phyloP scores from a whole-genome alignment of 2,113 vertebrate genomes.

The Oophaga pumilio region DNA sequence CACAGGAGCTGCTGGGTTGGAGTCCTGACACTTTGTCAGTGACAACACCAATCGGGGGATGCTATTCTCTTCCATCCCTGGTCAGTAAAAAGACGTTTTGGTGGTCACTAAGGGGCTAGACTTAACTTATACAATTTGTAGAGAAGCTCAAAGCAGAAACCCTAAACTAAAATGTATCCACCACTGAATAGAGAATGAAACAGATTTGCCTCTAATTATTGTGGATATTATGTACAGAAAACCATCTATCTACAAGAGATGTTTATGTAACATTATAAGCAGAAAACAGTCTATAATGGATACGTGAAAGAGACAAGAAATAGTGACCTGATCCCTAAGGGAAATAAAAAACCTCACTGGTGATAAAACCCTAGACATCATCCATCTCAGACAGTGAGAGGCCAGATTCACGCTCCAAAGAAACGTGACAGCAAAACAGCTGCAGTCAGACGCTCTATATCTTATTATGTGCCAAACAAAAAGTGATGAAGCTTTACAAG shows the following conservation, averaged over 20 bases:
- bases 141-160: not conserved
- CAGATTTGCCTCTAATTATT: not conserved
- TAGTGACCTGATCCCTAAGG: not conserved
- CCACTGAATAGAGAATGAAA: not conserved
- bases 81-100: too few species aligned
- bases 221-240: not conserved
- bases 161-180: not conserved
- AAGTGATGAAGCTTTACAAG: not conserved
- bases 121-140: not conserved
- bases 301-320: not conserved
- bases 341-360: not conserved
- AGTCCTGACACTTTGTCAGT: too few species aligned
- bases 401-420: not conserved
- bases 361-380: not conserved
- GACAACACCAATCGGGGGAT: too few species aligned
- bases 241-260: not conserved
- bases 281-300: not conserved
- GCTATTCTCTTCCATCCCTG: too few species aligned
- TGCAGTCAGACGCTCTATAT: not conserved
- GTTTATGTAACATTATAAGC: not conserved
- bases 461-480: not conserved
- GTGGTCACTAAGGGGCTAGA: too few species aligned
- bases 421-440: slow-evolving; percentile 10
- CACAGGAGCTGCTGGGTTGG: too few species aligned
- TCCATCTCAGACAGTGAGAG: not conserved